Evolutionary conservation across 2,888 invertebrate genomes (phyloP).

Genomic region (Lobophora halterata): DNA sequence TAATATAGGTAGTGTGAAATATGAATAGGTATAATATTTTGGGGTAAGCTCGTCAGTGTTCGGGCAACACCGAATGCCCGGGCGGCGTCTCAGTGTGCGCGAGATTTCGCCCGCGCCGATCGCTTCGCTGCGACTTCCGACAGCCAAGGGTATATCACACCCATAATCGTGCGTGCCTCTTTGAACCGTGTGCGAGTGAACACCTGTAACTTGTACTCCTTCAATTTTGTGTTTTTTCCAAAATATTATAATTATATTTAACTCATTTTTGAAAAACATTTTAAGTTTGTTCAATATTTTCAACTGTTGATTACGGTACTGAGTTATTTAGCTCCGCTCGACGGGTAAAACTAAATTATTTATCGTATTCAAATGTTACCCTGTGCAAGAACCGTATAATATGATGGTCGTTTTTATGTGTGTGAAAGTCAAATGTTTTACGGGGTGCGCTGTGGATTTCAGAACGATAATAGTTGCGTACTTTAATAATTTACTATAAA

Average conservation of each 20-base stretch:
- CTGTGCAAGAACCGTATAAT: constrained; percentile 5
- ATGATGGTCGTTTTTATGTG: constrained; percentile 5
- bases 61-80: constrained; percentile 64
- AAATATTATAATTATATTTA: no score
- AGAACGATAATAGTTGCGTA: constrained; percentile 8
- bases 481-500: no score
- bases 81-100: constrained; percentile 78
- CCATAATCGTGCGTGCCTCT: constrained; percentile 44
- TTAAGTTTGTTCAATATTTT: no score
- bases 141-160: constrained; percentile 38
- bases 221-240: no score
- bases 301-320: constrained; percentile 18
- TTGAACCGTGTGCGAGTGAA: constrained; percentile 36
- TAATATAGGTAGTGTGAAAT: constrained; percentile 17
- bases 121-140: constrained; percentile 50
- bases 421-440: constrained; percentile 6
- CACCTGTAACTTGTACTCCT: no score
- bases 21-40: no score
- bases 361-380: constrained; percentile 12
- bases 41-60: constrained; percentile 37
- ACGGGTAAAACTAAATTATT: constrained; percentile 10
- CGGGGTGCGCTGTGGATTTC: background rate
- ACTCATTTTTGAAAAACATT: no score
- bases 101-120: constrained; percentile 60
- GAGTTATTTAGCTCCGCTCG: constrained; percentile 1